These are phyloP conservation scores for Piprites chloris DNA, from an alignment of 2,113 vertebrate species.

Conservation along the genomic window DNA sequence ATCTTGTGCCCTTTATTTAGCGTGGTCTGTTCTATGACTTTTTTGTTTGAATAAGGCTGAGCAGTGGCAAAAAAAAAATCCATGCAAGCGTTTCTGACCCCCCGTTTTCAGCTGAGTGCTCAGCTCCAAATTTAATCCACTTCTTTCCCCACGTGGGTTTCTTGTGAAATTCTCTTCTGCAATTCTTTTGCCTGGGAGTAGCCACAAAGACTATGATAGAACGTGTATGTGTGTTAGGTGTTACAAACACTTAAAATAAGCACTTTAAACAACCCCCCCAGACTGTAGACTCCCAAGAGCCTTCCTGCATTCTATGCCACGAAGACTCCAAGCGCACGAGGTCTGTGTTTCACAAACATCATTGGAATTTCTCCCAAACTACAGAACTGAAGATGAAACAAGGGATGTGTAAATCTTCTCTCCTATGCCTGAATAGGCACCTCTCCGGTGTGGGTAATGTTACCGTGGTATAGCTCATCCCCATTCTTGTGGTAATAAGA, in stretches of 20 bases:
- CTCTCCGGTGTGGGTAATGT: not conserved
- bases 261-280: not conserved
- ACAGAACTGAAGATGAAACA: not conserved
- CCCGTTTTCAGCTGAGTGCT: not conserved
- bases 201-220: not conserved
- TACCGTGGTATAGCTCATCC: not conserved
- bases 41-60: not conserved
- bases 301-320: not conserved
- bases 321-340: not conserved
- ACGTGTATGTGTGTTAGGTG: not conserved
- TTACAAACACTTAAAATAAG: not conserved
- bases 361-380: not conserved
- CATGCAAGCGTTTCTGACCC: rapidly evolving
- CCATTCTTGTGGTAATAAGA: not conserved
- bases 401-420: not conserved
- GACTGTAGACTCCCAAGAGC: too few species aligned
- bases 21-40: not conserved
- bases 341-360: not conserved
- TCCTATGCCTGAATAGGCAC: not conserved
- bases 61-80: not conserved
- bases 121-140: not conserved
- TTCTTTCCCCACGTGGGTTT: not conserved
- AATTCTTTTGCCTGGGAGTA: not conserved
- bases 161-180: not conserved
- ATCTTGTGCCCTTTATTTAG: not conserved